These are phyloP conservation scores for Drosophila arawakana DNA, from an alignment of 1,140 invertebrate genomes.

Conservation along the genomic window DNA sequence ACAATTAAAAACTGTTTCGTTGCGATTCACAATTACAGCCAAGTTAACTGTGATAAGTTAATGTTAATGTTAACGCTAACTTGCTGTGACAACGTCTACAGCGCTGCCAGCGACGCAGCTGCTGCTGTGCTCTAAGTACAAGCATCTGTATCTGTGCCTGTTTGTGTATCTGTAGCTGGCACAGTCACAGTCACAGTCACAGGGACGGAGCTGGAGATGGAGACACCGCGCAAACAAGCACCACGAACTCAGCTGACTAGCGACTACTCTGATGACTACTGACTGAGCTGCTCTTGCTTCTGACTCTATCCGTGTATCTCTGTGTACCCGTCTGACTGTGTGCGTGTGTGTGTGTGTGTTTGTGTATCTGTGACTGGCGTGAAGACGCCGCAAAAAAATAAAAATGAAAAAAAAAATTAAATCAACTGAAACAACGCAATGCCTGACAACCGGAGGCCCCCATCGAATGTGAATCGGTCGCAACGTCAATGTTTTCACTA, in stretches of 20 bases:
- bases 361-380: slow-evolving; percentile 32
- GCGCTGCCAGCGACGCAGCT: slow-evolving; percentile 26
- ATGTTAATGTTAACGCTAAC: slow-evolving; percentile 54
- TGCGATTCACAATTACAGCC: slow-evolving; percentile 70
- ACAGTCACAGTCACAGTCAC: slow-evolving; percentile 19
- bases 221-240: slow-evolving; percentile 39
- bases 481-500: slow-evolving; percentile 55
- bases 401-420: slow-evolving; percentile 52
- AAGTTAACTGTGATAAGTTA: slow-evolving; percentile 64
- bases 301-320: not conserved
- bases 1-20: slow-evolving; percentile 71
- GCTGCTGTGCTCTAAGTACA: slow-evolving; percentile 24
- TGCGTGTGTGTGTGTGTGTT: slow-evolving; percentile 1
- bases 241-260: slow-evolving; percentile 49
- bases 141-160: slow-evolving; percentile 22
- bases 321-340: not conserved
- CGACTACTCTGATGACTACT: slow-evolving; percentile 36
- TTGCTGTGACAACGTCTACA: slow-evolving; percentile 32
- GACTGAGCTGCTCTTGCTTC: slow-evolving; percentile 25
- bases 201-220: slow-evolving; percentile 34
- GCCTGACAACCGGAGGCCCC: slow-evolving; percentile 21
- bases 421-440: slow-evolving; percentile 61
- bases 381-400: slow-evolving; percentile 52
- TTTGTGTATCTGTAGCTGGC: slow-evolving; percentile 9
- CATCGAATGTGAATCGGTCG: slow-evolving; percentile 18